These are phyloP conservation scores for Oncopodura yosiiana DNA, from an alignment of 1,140 invertebrate genomes.

Conservation along the genomic window DNA sequence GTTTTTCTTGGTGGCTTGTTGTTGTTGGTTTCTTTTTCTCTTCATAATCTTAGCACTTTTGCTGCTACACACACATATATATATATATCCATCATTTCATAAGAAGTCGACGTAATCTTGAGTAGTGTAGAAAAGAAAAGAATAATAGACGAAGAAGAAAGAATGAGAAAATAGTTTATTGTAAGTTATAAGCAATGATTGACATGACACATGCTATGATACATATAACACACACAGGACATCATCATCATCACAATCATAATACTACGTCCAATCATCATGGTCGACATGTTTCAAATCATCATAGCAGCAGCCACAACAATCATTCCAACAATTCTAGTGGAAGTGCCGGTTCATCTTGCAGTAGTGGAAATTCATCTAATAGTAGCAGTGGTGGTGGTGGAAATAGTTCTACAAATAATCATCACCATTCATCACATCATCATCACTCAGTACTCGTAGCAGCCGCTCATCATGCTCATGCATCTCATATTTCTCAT, in stretches of 20 bases:
- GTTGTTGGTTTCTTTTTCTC: no score
- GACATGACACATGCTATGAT: conserved; percentile 1
- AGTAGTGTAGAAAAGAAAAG: no score
- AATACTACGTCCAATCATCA: conserved; percentile 20
- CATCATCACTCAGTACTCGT: not conserved
- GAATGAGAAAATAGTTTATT: no score
- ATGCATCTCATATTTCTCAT: conserved; percentile 14
- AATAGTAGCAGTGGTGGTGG: conserved; percentile 6
- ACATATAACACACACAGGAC: not conserved
- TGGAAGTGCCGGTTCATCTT: conserved; percentile 3
- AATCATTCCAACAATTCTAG: conserved; percentile 7
- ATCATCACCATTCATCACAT: conserved; percentile 2
- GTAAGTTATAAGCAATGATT: not conserved
- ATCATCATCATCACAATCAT: conserved; percentile 15
- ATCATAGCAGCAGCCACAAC: conserved; percentile 3
- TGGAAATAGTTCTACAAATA: not conserved
- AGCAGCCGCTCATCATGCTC: conserved; percentile 7
- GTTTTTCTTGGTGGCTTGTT: no score
- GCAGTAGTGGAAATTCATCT: not conserved
- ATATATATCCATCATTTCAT: no score
- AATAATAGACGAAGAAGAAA: no score
- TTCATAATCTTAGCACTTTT: no score
- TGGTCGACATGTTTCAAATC: conserved; percentile 4
- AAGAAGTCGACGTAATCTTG: no score
- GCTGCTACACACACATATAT: no score